Base-by-base conservation (phyloP, 2,113 vertebrate genomes). In the Gadus chalcogrammus region DNA sequence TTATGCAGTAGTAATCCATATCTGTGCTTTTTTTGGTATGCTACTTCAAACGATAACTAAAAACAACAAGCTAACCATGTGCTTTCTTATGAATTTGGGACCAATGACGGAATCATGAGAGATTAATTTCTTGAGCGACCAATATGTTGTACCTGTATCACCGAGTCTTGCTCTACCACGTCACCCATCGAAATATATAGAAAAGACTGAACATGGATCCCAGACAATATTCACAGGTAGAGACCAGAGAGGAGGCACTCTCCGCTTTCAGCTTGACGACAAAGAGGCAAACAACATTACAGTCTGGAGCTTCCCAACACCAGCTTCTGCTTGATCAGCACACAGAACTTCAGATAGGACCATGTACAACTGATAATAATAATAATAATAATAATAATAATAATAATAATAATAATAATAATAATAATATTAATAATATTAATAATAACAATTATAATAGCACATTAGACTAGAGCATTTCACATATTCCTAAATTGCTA, bases 391-490 rank as follows among this genome's bases (percentile, higher is more conserved):
- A 48, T 48, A 48, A 12, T 48, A 48, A 48, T 48, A 48, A 48
- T 48, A 48, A 48, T 48, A 9, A 48, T 48, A 9, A 48, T 48
- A 48, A 48, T 48, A 48, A 12, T 48, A 48, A 48, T 48, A 12
- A 48, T 42, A 42, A 42, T 42, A 0, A 42, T 42, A 42, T n/a
- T n/a, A n/a, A n/a, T n/a, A n/a, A n/a, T n/a, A n/a, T 8, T 42
- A 42, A 8, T 42, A 42, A 42, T 42, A 8, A 42, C 11, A 42
- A 77, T 71, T 65, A 16, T 42, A 17, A 79, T 81, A 82, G 84
- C 76, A 88, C 68, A 82, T 82, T 63, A 82, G 73, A 87, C 79
- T 79, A 81, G 9, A 48, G 61, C 77, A 77, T 78, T 82, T 71
- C 67, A 82, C 76, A 79, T 64, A 68, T 85, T 70, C 86, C 77